A percentile compares a stretch with the other conserved stretches of the same genome.
phyloP scores from a whole-genome alignment of 2,888 invertebrate genomes.

The Drosophila siamana region DNA sequence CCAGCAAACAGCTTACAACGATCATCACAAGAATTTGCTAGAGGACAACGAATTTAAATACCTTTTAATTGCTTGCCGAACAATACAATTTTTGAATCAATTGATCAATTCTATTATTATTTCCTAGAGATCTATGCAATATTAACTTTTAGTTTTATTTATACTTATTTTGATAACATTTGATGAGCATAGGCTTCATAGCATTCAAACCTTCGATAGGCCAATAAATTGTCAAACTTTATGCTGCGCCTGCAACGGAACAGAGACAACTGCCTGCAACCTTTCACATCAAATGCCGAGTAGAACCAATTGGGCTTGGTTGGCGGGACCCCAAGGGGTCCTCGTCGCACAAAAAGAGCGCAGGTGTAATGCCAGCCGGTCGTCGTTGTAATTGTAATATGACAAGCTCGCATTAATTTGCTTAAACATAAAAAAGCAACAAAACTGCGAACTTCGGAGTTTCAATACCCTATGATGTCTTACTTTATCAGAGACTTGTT shows the following conservation, averaged over 20 bases:
- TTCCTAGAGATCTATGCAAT: no score
- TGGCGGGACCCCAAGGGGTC: slow-evolving; percentile 42
- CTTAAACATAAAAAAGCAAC: slow-evolving; percentile 28
- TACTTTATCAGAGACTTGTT: no score
- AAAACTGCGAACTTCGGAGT: not conserved
- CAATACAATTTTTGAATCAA: no score
- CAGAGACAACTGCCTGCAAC: slow-evolving; percentile 31
- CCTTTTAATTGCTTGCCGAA: no score
- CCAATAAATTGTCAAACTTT: slow-evolving; percentile 47
- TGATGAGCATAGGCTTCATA: not conserved
- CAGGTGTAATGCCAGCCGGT: slow-evolving; percentile 75
- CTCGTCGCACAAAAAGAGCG: slow-evolving; percentile 38
- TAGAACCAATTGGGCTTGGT: slow-evolving; percentile 54
- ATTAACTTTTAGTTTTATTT: not conserved
- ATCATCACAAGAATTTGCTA: no score
- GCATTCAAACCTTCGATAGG: slow-evolving; percentile 15
- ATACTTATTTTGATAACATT: not conserved
- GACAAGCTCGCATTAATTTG: slow-evolving; percentile 75
- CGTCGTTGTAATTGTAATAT: slow-evolving; percentile 76
- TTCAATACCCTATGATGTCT: not conserved
- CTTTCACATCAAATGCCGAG: slow-evolving; percentile 63
- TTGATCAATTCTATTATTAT: no score
- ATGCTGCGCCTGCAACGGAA: slow-evolving; percentile 50
- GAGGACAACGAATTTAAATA: no score
- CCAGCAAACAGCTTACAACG: no score